A percentile compares a stretch with the other conserved stretches of the same genome.
phyloP scores from a whole-genome alignment of 2,797 vertebrate genomes.

The Morus bassanus region DNA sequence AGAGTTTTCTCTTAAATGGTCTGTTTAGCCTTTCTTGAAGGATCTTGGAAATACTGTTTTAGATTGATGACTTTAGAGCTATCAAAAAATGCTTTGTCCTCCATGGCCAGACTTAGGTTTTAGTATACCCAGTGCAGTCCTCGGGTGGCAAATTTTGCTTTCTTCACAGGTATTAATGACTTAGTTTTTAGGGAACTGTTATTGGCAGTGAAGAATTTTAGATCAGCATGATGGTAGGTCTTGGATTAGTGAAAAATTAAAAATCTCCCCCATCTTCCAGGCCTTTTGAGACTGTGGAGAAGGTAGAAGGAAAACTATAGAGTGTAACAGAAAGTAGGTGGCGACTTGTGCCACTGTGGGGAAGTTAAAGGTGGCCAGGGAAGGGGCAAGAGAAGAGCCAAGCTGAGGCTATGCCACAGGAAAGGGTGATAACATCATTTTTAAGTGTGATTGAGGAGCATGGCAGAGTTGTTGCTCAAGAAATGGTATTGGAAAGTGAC shows the following conservation, averaged over 20 bases:
- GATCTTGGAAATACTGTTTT: neutral
- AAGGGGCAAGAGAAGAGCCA: neutral
- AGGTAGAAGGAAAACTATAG: neutral
- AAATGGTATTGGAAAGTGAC: neutral
- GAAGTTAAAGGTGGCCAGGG: neutral
- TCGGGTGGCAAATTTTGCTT: neutral
- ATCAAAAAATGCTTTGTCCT: neutral
- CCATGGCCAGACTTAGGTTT: neutral
- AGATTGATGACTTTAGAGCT: neutral
- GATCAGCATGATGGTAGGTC: neutral
- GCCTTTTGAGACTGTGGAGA: neutral
- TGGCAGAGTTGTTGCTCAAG: neutral
- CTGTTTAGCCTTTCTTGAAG: neutral
- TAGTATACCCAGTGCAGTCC: neutral
- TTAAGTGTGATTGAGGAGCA: neutral
- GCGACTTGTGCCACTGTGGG: fast-evolving
- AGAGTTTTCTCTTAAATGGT: constrained; percentile 28
- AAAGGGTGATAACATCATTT: neutral
- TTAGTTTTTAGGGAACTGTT: neutral
- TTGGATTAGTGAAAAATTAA: neutral
- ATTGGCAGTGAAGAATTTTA: neutral
- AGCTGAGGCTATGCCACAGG: neutral
- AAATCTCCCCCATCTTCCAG: neutral
- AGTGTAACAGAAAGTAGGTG: neutral
- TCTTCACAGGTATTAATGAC: neutral